Base-by-base conservation (phyloP, 1,140 invertebrate species). In the Oppia nitens region DNA sequence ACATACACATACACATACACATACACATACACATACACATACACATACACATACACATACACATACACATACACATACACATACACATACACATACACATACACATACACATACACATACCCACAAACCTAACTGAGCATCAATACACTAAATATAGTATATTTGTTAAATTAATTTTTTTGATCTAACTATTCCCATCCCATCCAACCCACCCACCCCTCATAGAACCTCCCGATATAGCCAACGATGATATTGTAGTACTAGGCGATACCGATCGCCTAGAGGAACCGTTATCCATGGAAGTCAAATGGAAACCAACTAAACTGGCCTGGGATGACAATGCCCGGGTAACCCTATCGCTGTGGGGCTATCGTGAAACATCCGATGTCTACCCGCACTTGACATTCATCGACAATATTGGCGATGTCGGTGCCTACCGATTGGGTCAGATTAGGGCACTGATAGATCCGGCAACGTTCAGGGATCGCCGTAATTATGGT, bases 401-500 rank as follows among this genome's bases (percentile, higher is more conserved):
- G 20, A 68, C 67, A 2, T 68, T 63, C 52, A 68, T 68, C 12
- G 62, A 65, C 26, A 51, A 55, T 2, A 49, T 68, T 6, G 62
- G 49, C n/a, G 60, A 62, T 17, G 11, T 14, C 11, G 61, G 55
- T 9, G 28, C 29, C 12, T 54, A 63, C 25, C n/a, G 32, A 24
- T 21, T 58, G 1, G 60, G 60, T 20, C 32, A 61, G 12, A 9
- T 48, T 23, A 48, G 53, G 12, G 29, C 54, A 11, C 40, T 21
- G 14, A 23, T 68, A 0, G 55, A 63, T 40, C 27, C 64, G 1
- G 48, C 57, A 47, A 17, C 79, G 63, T 88, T 81, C 55, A 68
- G 78, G 14, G 78, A 77, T 45, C 76, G 80, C 27, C 77, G 84
- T 52, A 85, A 89, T 59, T 77, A 79, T 12, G 64, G 55, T 2